phyloP scores from a whole-genome alignment of 2,888 invertebrate genomes.

The Gisinianus flammeolus region DNA sequence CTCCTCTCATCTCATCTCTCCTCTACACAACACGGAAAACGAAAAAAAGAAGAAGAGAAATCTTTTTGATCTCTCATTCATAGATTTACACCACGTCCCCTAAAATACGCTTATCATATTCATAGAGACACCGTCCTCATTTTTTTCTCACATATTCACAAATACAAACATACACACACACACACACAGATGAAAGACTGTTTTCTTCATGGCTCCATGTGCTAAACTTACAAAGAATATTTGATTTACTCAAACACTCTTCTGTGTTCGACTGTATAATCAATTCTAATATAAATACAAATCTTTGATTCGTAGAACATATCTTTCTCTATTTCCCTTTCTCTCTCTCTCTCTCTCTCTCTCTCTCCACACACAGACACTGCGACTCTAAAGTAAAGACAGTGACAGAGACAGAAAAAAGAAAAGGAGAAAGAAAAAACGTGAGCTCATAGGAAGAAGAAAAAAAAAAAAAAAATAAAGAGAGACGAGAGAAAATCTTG shows the following conservation, averaged over 20 bases:
- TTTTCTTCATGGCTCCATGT: neutral
- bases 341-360: neutral
- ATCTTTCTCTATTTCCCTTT: neutral
- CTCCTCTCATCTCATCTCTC: too few species aligned
- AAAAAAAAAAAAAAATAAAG: too few species aligned
- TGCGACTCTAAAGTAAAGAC: too few species aligned
- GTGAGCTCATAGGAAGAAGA: too few species aligned
- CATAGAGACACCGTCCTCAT: neutral
- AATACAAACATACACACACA: neutral
- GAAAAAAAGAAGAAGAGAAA: neutral
- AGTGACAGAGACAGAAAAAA: too few species aligned
- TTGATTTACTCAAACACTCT: neutral
- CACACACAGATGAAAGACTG: neutral
- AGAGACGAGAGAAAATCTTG: neutral
- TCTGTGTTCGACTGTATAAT: neutral
- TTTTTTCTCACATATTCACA: neutral
- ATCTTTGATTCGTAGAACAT: neutral
- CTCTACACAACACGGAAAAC: too few species aligned
- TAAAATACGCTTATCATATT: neutral
- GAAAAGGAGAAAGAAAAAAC: neutral
- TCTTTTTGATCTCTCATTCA: conserved; percentile 13
- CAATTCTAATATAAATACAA: conserved; percentile 5
- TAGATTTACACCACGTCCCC: conserved; percentile 11
- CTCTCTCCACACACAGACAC: too few species aligned
- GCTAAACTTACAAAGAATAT: neutral